Base-by-base conservation (phyloP, 2,113 vertebrate species). In the Eleginops maclovinus region DNA sequence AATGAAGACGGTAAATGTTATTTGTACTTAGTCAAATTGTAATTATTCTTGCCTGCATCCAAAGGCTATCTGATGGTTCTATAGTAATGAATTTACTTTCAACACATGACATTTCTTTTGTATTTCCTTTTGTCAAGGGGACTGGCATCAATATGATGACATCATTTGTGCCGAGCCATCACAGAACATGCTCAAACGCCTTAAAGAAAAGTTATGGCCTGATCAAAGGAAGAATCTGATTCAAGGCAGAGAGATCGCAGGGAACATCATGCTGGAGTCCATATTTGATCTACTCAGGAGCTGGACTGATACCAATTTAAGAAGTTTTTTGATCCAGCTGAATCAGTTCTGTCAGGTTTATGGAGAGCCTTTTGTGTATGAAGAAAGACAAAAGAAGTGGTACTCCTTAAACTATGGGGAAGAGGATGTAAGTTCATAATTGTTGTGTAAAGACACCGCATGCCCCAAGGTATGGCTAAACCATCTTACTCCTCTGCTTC, bases 141-240 rank as follows among this genome's bases (percentile, higher is more conserved):
- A 95, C 26, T 99, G 98, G 98, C 97, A 99, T 84, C 98, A 99
- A 19, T 99, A 98, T 0, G 97, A 99, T 16, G 98, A 98, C 61
- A 97, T 98, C 0, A 92, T 98, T 10, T 98, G 96, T 16, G 77
- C 2, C 0, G 41, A 21, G 50, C 72, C 93, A 0, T 19, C 91
- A 0, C 17, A 90, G 2, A 0, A 0, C 0, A 0, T 2, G 0
- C 0, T 90, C 0, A 46, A 77, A 44, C 76, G 61, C 0, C 0
- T 90, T 0, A 92, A 61, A 62, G 50, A 87, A 82, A 55, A 11
- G 7, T 17, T 94, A 0, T 93, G 87, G 92, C 7, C 81, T 9
- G 79, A 92, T 0, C 83, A 72, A 0, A 85, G 3, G 44, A 93
- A 26, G 6, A 5, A 7, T 0, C 5, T 97, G 21, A 87, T 95